Conservation (phyloP, 2,113 vertebrate genomes). For the Elephas maximus region DNA sequence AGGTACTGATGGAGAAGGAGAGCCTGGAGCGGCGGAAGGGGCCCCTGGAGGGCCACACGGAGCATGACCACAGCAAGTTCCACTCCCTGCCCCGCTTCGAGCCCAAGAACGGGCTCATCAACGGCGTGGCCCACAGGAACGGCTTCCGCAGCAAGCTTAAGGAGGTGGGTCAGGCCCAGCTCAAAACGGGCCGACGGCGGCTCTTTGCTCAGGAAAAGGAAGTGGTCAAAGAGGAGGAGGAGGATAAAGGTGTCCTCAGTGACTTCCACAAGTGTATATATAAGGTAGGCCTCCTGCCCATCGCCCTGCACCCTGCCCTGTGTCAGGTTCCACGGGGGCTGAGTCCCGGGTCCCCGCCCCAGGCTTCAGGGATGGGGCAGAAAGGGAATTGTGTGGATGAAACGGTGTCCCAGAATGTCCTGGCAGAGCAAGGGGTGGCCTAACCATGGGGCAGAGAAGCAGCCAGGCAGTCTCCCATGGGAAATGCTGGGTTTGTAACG, state of each 20-base stretch:
- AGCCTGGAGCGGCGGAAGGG: constrained; percentile 95
- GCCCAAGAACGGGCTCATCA: constrained; percentile 95
- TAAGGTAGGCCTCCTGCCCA: constrained; percentile 90
- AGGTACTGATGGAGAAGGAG: constrained; percentile 98
- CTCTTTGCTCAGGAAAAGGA: constrained; percentile 99
- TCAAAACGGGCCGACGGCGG: constrained; percentile 96
- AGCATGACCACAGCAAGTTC: constrained; percentile 91
- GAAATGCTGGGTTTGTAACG: no score
- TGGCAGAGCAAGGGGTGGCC: neutral
- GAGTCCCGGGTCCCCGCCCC: fast-evolving
- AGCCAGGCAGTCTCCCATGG: neutral
- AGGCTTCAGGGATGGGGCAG: fast-evolving
- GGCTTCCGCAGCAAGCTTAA: constrained; percentile 96
- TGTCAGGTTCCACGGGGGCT: no score
- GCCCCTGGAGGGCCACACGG: constrained; percentile 96
- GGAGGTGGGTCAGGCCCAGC: constrained; percentile 92
- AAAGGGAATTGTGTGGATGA: fast-evolving
- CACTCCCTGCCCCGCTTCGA: constrained; percentile 97
- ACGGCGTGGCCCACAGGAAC: constrained; percentile 92
- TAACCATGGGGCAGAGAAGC: neutral
- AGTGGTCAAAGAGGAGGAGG: constrained; percentile 93
- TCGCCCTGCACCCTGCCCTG: no score
- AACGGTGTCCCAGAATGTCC: fast-evolving
- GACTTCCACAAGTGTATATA: constrained; percentile 99
- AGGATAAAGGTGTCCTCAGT: constrained; percentile 92